These are phyloP conservation scores for Romanogobio albipinnatus DNA, from an alignment of 2,113 vertebrate genomes.

Conservation along the genomic window DNA sequence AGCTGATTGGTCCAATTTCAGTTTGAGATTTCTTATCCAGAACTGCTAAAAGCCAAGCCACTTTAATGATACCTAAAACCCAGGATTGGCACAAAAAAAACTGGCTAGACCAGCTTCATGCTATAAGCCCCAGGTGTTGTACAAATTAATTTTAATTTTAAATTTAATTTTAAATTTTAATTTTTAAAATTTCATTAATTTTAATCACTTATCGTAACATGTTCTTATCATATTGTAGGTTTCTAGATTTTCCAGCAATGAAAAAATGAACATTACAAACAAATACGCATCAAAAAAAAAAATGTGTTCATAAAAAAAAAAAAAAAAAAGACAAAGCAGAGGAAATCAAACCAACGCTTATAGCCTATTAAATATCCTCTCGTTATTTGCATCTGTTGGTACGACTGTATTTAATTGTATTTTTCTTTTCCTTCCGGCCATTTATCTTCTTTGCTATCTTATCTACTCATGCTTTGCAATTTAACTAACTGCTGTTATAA, in stretches of 20 bases:
- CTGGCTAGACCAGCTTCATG: no score
- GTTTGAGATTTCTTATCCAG: no score
- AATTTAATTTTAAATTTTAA: no score
- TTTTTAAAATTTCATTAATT: no score
- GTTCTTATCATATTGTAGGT: not conserved
- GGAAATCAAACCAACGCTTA: not conserved
- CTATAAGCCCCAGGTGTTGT: not conserved
- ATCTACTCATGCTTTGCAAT: not conserved
- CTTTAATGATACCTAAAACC: no score
- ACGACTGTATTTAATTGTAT: not conserved
- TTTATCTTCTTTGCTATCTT: not conserved
- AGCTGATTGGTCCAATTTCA: no score
- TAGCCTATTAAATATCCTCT: not conserved
- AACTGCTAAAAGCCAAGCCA: no score
- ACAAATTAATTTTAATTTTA: not conserved
- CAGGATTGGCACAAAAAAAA: no score
- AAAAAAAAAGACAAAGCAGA: not conserved
- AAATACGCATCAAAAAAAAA: not conserved
- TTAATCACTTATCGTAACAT: not conserved
- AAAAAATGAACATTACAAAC: not conserved
- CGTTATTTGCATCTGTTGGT: not conserved
- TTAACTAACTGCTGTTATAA: constrained; percentile 8
- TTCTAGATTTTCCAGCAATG: not conserved
- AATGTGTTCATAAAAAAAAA: no score
- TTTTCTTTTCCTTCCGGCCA: not conserved